Evolutionary conservation across 1,140 invertebrate genomes (phyloP).

Genomic region (Brevipalpus yothersi): DNA sequence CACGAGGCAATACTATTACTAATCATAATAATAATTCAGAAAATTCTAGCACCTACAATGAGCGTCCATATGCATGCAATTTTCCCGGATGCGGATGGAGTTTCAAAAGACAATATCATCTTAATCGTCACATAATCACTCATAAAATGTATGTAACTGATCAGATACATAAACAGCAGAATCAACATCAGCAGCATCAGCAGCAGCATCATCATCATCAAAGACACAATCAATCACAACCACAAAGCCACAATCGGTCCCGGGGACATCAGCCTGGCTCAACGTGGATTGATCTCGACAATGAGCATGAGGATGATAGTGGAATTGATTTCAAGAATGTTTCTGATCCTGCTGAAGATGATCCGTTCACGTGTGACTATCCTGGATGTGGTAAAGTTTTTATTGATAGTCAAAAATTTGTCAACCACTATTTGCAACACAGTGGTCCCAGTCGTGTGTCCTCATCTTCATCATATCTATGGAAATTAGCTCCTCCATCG

Average conservation of each 20-base stretch:
- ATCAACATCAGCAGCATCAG: not conserved
- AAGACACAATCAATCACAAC: no score
- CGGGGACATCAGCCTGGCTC: not conserved
- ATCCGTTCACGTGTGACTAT: not conserved
- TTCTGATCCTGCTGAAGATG: not conserved
- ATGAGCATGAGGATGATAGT: not conserved
- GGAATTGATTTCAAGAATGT: not conserved
- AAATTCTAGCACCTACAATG: not conserved
- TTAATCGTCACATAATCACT: constrained; percentile 1
- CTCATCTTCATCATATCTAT: not conserved
- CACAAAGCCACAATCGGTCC: no score
- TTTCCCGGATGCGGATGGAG: not conserved
- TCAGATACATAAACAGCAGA: not conserved
- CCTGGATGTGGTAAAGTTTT: not conserved
- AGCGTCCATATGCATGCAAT: constrained; percentile 1
- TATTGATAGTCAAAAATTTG: not conserved
- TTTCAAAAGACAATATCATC: constrained; percentile 2
- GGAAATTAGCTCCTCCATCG: not conserved
- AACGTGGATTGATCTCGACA: not conserved
- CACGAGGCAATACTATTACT: not conserved
- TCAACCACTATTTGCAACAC: not conserved
- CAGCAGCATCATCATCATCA: not conserved
- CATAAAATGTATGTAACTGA: not conserved
- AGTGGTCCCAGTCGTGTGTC: not conserved
- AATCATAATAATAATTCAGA: not conserved